phyloP scores from a whole-genome alignment of 1,140 invertebrate genomes.

The Druon quercuslanigerum region DNA sequence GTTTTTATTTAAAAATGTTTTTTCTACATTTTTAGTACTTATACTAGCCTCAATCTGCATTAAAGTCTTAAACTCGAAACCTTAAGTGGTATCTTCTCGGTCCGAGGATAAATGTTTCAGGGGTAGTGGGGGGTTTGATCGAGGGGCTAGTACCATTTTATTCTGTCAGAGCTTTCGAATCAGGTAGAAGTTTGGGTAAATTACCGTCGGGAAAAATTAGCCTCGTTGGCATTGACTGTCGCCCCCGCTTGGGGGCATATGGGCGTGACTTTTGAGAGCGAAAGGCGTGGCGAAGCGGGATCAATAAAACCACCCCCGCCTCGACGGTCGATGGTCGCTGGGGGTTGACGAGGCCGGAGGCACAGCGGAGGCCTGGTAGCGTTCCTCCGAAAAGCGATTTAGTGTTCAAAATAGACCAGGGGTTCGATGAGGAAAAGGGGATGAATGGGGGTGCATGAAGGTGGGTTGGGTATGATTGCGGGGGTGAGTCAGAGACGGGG shows the following conservation, averaged over 20 bases:
- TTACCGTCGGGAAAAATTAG: constrained; percentile 54
- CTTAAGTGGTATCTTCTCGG: too few species aligned
- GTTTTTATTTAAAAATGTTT: too few species aligned
- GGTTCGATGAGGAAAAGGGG: constrained; percentile 39
- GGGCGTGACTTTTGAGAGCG: constrained; percentile 65
- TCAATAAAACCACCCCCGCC: constrained; percentile 70
- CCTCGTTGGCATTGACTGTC: constrained; percentile 43
- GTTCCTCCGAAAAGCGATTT: constrained; percentile 60
- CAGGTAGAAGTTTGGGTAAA: constrained; percentile 49
- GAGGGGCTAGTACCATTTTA: constrained; percentile 1
- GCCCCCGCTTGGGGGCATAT: constrained; percentile 55
- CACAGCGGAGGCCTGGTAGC: constrained; percentile 49
- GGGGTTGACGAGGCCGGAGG: constrained; percentile 32
- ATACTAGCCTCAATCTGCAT: too few species aligned
- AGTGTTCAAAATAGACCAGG: constrained; percentile 8
- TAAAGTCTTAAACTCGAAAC: too few species aligned
- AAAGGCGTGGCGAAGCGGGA: constrained; percentile 67
- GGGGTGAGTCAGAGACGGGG: constrained; percentile 32
- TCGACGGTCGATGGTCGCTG: constrained; percentile 15
- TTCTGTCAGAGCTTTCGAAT: constrained; percentile 19
- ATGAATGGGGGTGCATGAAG: constrained; percentile 31
- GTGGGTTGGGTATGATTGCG: constrained; percentile 43
- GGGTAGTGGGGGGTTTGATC: background rate
- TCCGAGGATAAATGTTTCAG: background rate
- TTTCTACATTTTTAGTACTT: too few species aligned